Conservation (phyloP, 2,888 invertebrate genomes). For the Athetis lepigone region DNA sequence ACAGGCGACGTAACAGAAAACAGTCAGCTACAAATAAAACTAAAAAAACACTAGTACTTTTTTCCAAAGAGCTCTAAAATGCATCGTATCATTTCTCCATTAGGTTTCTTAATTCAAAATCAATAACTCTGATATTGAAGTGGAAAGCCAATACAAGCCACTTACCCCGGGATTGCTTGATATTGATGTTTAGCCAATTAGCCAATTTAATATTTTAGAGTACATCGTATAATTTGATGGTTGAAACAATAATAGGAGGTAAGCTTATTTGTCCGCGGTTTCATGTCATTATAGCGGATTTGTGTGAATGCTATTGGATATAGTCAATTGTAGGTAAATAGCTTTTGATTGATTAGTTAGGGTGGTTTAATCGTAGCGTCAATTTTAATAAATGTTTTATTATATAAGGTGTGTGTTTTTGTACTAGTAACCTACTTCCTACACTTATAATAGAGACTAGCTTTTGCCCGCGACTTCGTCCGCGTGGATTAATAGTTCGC, state of each 20-base stretch:
- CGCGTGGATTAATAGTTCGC: no score
- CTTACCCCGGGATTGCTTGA: constrained; percentile 40
- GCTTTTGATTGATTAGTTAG: background rate
- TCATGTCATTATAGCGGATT: constrained; percentile 13
- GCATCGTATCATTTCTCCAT: constrained; percentile 33
- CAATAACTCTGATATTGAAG: constrained; percentile 36
- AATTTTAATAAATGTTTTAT: background rate
- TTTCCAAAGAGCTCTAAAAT: constrained; percentile 15
- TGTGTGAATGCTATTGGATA: constrained; percentile 5
- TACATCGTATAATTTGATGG: constrained; percentile 47
- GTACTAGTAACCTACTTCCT: no score
- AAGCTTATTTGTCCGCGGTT: background rate
- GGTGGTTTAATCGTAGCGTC: no score
- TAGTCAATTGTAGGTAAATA: background rate
- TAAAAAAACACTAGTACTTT: background rate
- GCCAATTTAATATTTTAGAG: constrained; percentile 69
- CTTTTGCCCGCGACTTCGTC: no score
- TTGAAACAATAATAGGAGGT: constrained; percentile 9
- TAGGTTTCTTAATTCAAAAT: constrained; percentile 51
- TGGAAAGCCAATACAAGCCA: constrained; percentile 43
- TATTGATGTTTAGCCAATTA: constrained; percentile 63
- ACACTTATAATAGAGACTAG: no score
- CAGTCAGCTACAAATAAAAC: no score
- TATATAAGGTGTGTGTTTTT: no score
- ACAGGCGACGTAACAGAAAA: no score